Evolutionary conservation across 2,888 invertebrate species (phyloP), one percentile per base, ranked within the genome.

Genomic region (Cataglyphis rosenhaueri): DNA sequence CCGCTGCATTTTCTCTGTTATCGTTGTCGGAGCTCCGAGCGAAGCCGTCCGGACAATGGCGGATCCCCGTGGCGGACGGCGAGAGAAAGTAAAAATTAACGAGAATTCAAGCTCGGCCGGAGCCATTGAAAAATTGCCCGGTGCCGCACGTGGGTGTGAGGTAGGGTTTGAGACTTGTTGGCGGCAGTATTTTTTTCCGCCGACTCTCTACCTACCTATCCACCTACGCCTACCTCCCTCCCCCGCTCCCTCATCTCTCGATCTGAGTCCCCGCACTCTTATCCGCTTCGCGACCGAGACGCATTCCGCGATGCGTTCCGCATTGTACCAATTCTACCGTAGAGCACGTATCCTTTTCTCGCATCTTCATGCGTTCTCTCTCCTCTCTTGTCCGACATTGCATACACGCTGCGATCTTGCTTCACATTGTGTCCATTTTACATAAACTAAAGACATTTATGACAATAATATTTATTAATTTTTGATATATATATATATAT

Each of bases 71-170:
- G 87, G 92, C 92, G 92, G 92, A 93, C 89, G 91, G 92, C 90
- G 92, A 93, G 93, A 93, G 92, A 93, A 93, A 93, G 93, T 93
- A 93, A 93, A 93, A 93, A 93, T 93, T 93, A 93, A 93, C 93
- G 93, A 93, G 93, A 93, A 93, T 93, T 93, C 93, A 93, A 93
- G 93, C 93, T 93, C 92, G 92, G 93, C 89, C 93, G 92, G 92
- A 93, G 93, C 93, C 92, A 93, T 93, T 93, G 93, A 93, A 93
- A 93, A 93, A 93, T 93, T 93, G 92, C 92, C 91, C 90, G 89
- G 90, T 90, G 84, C 88, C 84, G 85, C 79, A 79, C 84, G 81
- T 48, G 82, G 79, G 86, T 88, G 88, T 84, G 90, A 88, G 89
- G 84, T 86, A 83, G 90, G 89, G 91, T 92, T 92, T 91, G 90